Evolutionary conservation across 1,140 invertebrate species (phyloP), one percentile per base, ranked within the genome.

Genomic region (Drosophila orena): DNA sequence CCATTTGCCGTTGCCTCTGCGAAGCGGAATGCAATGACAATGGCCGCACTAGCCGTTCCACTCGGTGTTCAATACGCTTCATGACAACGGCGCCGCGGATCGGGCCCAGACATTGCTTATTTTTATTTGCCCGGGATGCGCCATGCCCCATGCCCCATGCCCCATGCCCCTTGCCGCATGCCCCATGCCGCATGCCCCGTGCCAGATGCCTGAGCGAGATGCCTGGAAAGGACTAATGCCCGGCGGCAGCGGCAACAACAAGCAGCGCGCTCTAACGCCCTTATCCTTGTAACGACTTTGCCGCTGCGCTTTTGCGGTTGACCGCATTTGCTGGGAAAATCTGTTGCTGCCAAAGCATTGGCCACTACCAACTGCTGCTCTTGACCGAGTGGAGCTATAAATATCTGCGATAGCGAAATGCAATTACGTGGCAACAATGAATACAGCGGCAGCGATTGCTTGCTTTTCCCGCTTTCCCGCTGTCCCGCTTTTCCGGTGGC

Each of bases 331-430:
- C 79, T 88, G 76, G 66, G 76, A 77, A 84, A 88, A 88, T 88
- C 83, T 88, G 83, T 88, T 89, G 83, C 83, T 88, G 83, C 79
- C 83, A 86, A 88, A 86, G 81, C 77, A 88, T 69, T 69, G 78
- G 60, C 74, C 78, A 85, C 73, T 81, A 52, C 56, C 71, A 52
- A 64, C 59, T 50, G 54, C 75, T 88, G 83, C 84, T 88, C 84
- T 88, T 88, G 84, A 89, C 84, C 84, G 84, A 88, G 84, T 88
- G 84, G 68, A 88, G 84, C 84, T 88, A 88, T 88, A 88, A 88
- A 88, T 88, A 88, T 88, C 84, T 89, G 84, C 84, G 84, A 88
- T 88, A 88, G 84, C 84, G 85, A 89, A 88, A 88, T 88, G 84
- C 84, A 88, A 88, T 88, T 88, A 88, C 84, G 84, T 88, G 84